Percentiles rank a stretch among this genome's conserved stretches.
Evolutionary conservation across 2,888 invertebrate species (phyloP).

Genomic region (Candidula unifasciata): DNA sequence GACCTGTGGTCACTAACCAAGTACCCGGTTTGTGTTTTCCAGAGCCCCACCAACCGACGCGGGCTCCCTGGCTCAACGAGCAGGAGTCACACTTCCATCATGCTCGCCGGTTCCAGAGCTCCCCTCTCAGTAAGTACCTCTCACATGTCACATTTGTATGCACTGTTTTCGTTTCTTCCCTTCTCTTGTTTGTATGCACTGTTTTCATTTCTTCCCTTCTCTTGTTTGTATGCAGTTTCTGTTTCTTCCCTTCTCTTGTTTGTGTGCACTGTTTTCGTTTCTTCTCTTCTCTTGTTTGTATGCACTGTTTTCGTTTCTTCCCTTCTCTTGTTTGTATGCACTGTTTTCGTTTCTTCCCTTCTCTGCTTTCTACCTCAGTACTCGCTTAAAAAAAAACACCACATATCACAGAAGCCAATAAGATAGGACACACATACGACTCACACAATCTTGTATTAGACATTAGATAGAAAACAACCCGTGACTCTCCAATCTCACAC

Average conservation of each 20-base stretch:
- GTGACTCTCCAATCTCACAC: no score
- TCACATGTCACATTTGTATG: neutral
- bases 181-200: neutral
- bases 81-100: slow-evolving; percentile 55
- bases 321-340: neutral
- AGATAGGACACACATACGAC: no score
- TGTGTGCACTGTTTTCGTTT: neutral
- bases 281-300: neutral
- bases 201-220: neutral
- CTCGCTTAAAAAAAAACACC: no score
- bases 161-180: neutral
- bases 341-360: neutral
- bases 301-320: neutral
- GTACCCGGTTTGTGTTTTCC: neutral
- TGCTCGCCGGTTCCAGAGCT: slow-evolving; percentile 54
- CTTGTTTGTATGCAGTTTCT: neutral
- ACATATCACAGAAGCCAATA: no score
- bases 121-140: slow-evolving; percentile 52
- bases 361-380: neutral
- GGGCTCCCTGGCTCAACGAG: slow-evolving; percentile 54
- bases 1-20: no score
- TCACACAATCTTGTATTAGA: no score
- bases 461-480: no score
- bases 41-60: slow-evolving; percentile 54
- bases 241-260: neutral